Conservation (phyloP, 1,140 invertebrate genomes). For the Leptopilina boulardi region DNA sequence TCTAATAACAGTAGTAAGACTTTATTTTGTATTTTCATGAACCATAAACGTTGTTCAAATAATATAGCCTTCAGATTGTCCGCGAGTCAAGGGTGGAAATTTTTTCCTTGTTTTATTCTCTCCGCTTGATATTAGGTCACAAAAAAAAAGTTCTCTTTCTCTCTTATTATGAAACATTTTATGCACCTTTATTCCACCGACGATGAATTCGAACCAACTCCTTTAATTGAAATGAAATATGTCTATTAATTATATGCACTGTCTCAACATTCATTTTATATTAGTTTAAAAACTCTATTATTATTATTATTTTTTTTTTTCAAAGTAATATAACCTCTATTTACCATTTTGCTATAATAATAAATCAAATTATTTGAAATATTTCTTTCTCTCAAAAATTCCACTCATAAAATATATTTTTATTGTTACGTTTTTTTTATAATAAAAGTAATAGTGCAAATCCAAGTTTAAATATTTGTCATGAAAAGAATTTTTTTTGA, state of each 20-base stretch:
- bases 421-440: too few relatives aligned
- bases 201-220: background rate
- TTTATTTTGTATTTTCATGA: background rate
- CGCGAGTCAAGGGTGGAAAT: background rate
- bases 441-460: too few relatives aligned
- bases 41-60: constrained; percentile 16
- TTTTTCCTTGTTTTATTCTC: background rate
- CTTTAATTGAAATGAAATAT: background rate
- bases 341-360: too few relatives aligned
- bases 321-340: too few relatives aligned
- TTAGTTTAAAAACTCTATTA: background rate
- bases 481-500: too few relatives aligned
- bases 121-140: constrained; percentile 2
- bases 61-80: background rate
- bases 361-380: too few relatives aligned
- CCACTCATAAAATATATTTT: too few relatives aligned
- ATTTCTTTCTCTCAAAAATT: too few relatives aligned
- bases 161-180: constrained; percentile 4
- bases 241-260: background rate
- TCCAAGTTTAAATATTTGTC: too few relatives aligned
- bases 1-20: background rate
- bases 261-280: background rate
- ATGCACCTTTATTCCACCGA: background rate
- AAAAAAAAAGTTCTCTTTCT: background rate
- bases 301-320: too few relatives aligned